A percentile compares a stretch with the other conserved stretches of the same genome.
These are phyloP conservation scores for Lochmaea capreae DNA, from an alignment of 2,888 invertebrate genomes.

Conservation along the genomic window DNA sequence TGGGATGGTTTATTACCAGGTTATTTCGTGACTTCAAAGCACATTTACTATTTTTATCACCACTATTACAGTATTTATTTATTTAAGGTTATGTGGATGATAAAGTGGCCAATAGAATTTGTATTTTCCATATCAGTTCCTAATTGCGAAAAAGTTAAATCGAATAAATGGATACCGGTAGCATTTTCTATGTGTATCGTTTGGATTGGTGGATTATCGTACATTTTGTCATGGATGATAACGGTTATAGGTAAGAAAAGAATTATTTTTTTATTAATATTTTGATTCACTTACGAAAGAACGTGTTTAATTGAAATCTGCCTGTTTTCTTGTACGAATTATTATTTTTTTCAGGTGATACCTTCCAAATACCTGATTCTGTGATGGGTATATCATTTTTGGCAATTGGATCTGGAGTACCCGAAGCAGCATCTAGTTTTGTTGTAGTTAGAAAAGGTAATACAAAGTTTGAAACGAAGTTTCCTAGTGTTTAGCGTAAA, in stretches of 20 bases:
- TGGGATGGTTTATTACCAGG: too few relatives aligned
- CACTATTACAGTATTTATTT: too few relatives aligned
- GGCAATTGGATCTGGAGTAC: constrained; percentile 29
- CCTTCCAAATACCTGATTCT: constrained; percentile 27
- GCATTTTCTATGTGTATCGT: constrained; percentile 26
- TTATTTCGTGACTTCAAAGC: too few relatives aligned
- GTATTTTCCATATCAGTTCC: constrained; percentile 19
- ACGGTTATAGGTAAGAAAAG: constrained; percentile 25
- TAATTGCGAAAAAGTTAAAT: constrained; percentile 20
- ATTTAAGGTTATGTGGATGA: constrained; percentile 16
- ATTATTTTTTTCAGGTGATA: constrained; percentile 18
- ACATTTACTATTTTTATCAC: too few relatives aligned
- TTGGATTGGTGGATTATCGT: constrained; percentile 29
- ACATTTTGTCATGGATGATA: constrained; percentile 32
- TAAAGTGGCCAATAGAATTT: constrained; percentile 29
- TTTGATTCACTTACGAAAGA: too few relatives aligned
- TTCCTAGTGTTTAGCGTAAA: too few relatives aligned
- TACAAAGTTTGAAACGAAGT: too few relatives aligned
- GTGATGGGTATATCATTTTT: constrained; percentile 34
- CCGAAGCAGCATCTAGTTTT: constrained; percentile 29
- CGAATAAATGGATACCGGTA: constrained; percentile 27
- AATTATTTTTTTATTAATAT: neutral
- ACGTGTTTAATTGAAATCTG: too few relatives aligned
- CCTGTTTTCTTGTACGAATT: too few relatives aligned
- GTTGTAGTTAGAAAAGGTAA: constrained; percentile 29